Base-by-base conservation (phyloP, 2,113 vertebrate genomes). In the Ivindomyrus marchei region DNA sequence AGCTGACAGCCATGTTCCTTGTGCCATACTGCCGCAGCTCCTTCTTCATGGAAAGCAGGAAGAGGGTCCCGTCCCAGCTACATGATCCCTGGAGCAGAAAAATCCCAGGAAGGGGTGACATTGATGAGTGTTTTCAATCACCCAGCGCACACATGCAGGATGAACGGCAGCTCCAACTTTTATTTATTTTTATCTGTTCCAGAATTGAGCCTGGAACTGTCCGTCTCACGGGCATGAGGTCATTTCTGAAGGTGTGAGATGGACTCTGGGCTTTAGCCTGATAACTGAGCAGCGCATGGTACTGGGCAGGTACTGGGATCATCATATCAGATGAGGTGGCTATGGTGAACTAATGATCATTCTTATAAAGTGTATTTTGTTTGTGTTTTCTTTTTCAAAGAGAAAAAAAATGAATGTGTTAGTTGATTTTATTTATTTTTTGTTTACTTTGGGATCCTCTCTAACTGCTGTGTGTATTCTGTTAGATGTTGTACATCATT, bases 401-500 rank as follows among this genome's bases (percentile, higher is more conserved):
- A 53, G 50, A 90, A 88, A 80, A 47, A 62, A 1, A 87, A 56
- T 45, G 24, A 80, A 88, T 47, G 36, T 87, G 47, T 49, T 15
- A 89, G 21, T 90, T 91, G 52, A 39, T 86, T 89, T 80, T 88
- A 45, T 45, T 49, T 85, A 45, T 49, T 31, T 70, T 31, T 58
- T 31, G 62, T 31, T 70, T 88, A 0, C 89, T 88, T 24, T 66
- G 52, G 42, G 62, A 66, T 17, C 46, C 84, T 88, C 21, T n/a
- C 91, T 93, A 90, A 94, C 93, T 90, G 92, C 92, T 93, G 90
- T 90, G 93, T 92, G 92, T 93, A 92, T 91, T 90, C 90, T 93
- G 94, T 95, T 92, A 56, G 90, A 91, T 93, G 91, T 94, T 93
- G 92, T 92, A 93, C 87, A 89, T 93, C 86, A 90, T 88, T 92